Conservation (phyloP, 2,888 invertebrate genomes). For the Leucozona laternaria region DNA sequence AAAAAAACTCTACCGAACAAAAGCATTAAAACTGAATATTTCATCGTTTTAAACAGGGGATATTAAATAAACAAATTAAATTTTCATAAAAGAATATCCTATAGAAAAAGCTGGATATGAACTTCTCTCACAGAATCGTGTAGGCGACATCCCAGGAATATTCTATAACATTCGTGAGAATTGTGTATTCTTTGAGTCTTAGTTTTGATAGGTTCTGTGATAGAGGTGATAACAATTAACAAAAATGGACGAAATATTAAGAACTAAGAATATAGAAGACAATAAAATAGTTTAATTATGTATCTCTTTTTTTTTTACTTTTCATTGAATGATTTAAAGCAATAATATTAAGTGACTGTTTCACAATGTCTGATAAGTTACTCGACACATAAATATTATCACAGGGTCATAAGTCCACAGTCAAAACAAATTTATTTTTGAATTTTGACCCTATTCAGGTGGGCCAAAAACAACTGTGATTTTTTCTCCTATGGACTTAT, state of each 20-base stretch:
- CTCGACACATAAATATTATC: too few relatives aligned
- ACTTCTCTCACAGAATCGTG: not conserved
- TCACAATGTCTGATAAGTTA: too few relatives aligned
- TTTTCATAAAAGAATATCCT: not conserved
- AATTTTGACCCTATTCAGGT: too few relatives aligned
- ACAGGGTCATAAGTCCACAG: too few relatives aligned
- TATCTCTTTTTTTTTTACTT: conserved; percentile 13
- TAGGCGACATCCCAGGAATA: not conserved
- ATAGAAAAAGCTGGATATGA: not conserved
- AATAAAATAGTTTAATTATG: conserved; percentile 17
- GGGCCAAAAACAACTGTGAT: too few relatives aligned
- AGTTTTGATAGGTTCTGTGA: not conserved
- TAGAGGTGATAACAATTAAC: not conserved
- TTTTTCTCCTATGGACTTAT: too few relatives aligned
- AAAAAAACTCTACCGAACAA: not conserved
- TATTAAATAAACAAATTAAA: not conserved
- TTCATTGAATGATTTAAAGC: conserved; percentile 62
- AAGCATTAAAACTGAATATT: not conserved
- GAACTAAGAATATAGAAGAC: conserved; percentile 15
- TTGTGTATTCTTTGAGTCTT: not conserved
- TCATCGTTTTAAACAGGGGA: not conserved
- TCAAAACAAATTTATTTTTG: too few relatives aligned
- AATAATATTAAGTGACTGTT: too few relatives aligned
- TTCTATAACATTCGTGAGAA: not conserved
- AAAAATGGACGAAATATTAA: not conserved